phyloP scores from a whole-genome alignment of 2,888 invertebrate species.

The Tetropium fuscum region DNA sequence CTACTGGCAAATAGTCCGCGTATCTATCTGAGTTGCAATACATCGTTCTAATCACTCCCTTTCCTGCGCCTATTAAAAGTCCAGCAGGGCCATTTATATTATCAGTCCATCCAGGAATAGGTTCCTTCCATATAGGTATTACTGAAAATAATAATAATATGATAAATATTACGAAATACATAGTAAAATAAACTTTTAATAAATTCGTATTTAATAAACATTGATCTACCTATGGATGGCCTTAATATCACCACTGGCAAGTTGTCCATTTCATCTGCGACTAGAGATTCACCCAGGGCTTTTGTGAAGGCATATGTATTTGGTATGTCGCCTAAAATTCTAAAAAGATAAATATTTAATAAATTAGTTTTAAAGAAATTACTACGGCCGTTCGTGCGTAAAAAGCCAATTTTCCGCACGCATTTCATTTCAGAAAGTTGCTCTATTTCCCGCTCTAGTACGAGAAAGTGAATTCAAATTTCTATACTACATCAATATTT shows the following conservation, averaged over 20 bases:
- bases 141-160: constrained; percentile 66
- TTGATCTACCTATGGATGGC: constrained; percentile 82
- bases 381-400: too few relatives aligned
- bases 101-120: constrained; percentile 91
- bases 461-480: too few relatives aligned
- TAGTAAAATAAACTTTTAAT: too few relatives aligned
- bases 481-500: too few relatives aligned
- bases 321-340: constrained; percentile 81
- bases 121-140: constrained; percentile 88
- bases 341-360: constrained; percentile 56
- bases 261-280: constrained; percentile 80
- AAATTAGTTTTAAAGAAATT: too few relatives aligned
- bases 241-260: constrained; percentile 86
- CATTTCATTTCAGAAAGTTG: too few relatives aligned
- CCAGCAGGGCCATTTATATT: constrained; percentile 95
- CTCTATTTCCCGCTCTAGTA: too few relatives aligned
- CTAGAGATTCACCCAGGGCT: constrained; percentile 87
- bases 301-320: constrained; percentile 97
- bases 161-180: too few relatives aligned
- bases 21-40: constrained; percentile 76
- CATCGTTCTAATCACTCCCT: constrained; percentile 89
- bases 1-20: constrained; percentile 77
- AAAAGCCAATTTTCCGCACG: too few relatives aligned
- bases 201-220: background rate
- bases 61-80: constrained; percentile 84